Base-by-base conservation (phyloP, 2,113 vertebrate genomes). In the Gobiocypris rarus region DNA sequence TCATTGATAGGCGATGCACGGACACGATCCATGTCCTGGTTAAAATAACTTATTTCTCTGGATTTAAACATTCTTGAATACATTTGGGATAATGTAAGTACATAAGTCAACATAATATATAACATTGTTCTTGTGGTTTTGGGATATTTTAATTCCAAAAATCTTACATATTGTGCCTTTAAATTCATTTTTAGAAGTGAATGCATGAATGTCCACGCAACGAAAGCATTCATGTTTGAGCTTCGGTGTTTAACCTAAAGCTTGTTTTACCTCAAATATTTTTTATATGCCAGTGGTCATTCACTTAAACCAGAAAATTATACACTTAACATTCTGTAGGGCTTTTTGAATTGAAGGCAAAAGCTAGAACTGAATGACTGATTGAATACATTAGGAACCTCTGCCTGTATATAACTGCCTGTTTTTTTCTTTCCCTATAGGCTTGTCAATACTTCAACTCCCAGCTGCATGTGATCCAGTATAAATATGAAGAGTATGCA, bases 401-500 rank as follows among this genome's bases (percentile, higher is more conserved):
- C 48, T 50, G 15, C 7, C 28, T 79, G 9, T 70, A 19, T 52
- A 17, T 81, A 48, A 67, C 43, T 26, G 54, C n/a, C 22, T 8
- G 1, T 34, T 28, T 26, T 5, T 6, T 78, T 22, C 41, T 10
- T 22, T 83, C 86, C 76, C 38, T 91, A 59, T 85, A 99, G 98
- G 97, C 97, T 92, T 99, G 97, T 91, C 94, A 94, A 92, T 99
- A 97, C 94, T 99, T 97, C 92, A 97, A 94, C 92, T 98, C 97
- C 84, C 96, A 97, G 54, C 96, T 96, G 91, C 95, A 98, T 31
- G 94, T 96, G 87, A 97, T 99, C 81, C 95, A 96, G 90, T 99
- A 97, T 93, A 97, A 95, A 89, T 97, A 97, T 69, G 97, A 99
- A 59, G 95, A 96, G 59, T 99, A 97, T 83, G 96, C 97, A 71